Base-by-base conservation (phyloP, 2,113 vertebrate species). In the Salvelinus fontinalis region DNA sequence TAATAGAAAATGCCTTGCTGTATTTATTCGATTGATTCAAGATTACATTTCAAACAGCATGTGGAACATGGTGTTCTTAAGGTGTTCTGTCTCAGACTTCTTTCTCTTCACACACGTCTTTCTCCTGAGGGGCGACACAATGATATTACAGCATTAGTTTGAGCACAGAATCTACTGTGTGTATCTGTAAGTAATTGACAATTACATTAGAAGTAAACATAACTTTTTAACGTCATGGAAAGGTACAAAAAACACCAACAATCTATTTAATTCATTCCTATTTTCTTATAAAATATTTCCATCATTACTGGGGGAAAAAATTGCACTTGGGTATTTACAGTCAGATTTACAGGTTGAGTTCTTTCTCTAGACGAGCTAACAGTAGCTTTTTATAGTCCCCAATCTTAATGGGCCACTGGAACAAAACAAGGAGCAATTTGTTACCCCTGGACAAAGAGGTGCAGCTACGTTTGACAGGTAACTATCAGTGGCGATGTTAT, bases 51-150 rank as follows among this genome's bases (percentile, higher is more conserved):
- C 22, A 20, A n/a, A 54, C 16, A 13, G 14, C 14, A 60, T n/a
- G 59, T 22, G n/a, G n/a, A 60, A 60, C 22, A 13, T 44, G 16
- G 8, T 24, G 59, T 18, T 22, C 26, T 66, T 24, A 65, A 20
- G 67, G 20, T 49, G 67, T 48, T n/a, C 18, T 71, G 7, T 51
- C 29, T 84, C 69, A 77, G 9, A 51, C 7, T 7, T 81, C 75
- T 66, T 86, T 82, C 26, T 84, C 81, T 48, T 88, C 83, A 75
- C 81, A 83, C 69, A 78, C 79, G n/a, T 70, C 75, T 60, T 86
- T 83, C 75, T 83, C 88, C 88, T 88, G 16, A 44, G 39, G 39
- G 39, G 39, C 2, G 8, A 44, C 86, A 86, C 85, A 60, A 44
- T 44, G 8, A 44, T 12, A 44, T 44, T 44, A 44, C 39, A 44